Percentiles rank a stretch among this genome's conserved stretches.
These are phyloP conservation scores for Bombus impatiens DNA, from an alignment of 1,140 invertebrate genomes.

Conservation along the genomic window DNA sequence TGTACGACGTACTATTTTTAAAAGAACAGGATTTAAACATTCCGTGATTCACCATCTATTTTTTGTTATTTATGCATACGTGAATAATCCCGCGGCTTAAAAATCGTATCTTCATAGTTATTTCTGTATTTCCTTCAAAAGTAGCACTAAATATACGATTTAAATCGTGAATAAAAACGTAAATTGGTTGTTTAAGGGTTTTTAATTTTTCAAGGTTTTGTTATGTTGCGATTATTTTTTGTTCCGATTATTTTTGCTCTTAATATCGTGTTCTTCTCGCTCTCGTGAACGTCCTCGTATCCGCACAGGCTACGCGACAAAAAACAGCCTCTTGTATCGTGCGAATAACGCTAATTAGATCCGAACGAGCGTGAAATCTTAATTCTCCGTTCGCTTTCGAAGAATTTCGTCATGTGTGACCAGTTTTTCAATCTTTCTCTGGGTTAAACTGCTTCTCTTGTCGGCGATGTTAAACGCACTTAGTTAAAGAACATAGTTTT, in stretches of 20 bases:
- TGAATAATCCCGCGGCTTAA: background rate
- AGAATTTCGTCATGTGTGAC: background rate
- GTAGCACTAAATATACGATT: background rate
- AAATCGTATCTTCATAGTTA: background rate
- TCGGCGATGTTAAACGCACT: background rate
- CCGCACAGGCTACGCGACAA: background rate
- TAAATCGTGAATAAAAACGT: background rate
- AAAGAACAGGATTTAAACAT: background rate
- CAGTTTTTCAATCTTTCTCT: constrained; percentile 1
- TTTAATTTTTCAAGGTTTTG: background rate
- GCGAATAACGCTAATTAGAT: constrained; percentile 22
- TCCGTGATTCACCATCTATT: background rate
- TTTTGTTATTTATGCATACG: background rate
- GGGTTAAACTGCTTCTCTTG: background rate
- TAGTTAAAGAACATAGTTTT: background rate
- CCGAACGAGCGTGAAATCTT: constrained; percentile 21
- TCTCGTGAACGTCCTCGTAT: background rate
- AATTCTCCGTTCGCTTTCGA: background rate
- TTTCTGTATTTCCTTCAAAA: background rate
- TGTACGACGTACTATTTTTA: background rate
- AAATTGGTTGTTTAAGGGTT: background rate
- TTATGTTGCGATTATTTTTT: too few species aligned
- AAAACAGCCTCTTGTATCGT: constrained; percentile 5
- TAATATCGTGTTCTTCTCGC: background rate
- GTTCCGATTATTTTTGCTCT: background rate